Base-by-base conservation (phyloP, 2,113 vertebrate species). In the Mola mola region DNA sequence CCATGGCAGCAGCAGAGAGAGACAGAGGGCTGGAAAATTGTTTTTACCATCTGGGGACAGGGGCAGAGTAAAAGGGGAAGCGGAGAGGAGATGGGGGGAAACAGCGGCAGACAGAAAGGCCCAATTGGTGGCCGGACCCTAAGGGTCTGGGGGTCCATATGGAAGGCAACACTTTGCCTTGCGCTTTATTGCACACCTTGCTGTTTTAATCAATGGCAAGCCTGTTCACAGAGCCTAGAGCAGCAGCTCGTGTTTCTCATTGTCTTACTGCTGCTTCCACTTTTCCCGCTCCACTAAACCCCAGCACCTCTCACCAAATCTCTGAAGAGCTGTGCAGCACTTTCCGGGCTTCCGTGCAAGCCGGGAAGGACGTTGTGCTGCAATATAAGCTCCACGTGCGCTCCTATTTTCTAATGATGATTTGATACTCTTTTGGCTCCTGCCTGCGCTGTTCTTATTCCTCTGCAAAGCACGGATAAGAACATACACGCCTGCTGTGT, bases 21-120 rank as follows among this genome's bases (percentile, higher is more conserved):
- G 92, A 93, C 92, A 92, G 91, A 93, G 94, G 92, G 93, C 94
- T 95, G 79, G 75, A 79, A 94, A 96, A 96, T 95, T 93, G 93
- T 93, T 95, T 95, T 92, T 92, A 90, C 96, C 96, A 97, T 98
- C 96, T 98, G 96, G 95, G 95, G 94, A 95, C 92, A 65, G 68
- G 84, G 92, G 90, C 90, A 92, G 91, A 66, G 92, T n/a, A 69
- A 86, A 66, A 72, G 75, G 92, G 86, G 74, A 77, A 44, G 77
- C 64, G 67, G 92, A 79, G 36, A 75, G 75, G 66, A 72, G 76
- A 80, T 67, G 34, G 62, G 22, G 60, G 78, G 69, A 17, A 69
- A 82, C 82, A 75, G 84, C 36, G 46, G 76, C 74, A 79, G 58
- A 68, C 87, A 81, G 66, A 93, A 90, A 93, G 92, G 93, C 93